Percentiles rank a stretch among this genome's conserved stretches.
Conservation (phyloP, 2,797 vertebrate species). For the Darevskia nairensis region DNA sequence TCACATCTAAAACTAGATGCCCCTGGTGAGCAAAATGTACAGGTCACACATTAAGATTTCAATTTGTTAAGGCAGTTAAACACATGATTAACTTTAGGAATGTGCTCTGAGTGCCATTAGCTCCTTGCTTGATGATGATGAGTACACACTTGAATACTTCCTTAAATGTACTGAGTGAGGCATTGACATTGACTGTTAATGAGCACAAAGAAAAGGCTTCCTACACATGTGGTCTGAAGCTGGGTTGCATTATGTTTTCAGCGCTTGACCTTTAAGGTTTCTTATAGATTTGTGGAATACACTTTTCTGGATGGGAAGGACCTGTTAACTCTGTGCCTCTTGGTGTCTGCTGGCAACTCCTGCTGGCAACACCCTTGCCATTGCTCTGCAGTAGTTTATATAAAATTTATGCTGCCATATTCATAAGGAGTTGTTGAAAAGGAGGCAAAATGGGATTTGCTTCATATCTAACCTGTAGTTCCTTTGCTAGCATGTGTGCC, state of each 20-base stretch:
- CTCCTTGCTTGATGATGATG: slow-evolving; percentile 39
- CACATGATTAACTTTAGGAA: slow-evolving; percentile 39
- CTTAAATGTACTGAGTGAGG: slow-evolving; percentile 30
- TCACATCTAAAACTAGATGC: slow-evolving; percentile 1
- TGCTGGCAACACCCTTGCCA: too few species aligned
- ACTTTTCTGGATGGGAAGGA: background rate
- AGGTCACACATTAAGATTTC: slow-evolving; percentile 15
- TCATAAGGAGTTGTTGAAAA: background rate
- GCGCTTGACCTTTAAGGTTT: background rate
- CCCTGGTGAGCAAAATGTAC: background rate
- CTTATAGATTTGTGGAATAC: background rate
- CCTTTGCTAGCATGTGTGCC: background rate
- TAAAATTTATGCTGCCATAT: background rate
- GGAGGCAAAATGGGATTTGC: background rate
- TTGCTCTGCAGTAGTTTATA: background rate
- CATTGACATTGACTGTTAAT: slow-evolving; percentile 26
- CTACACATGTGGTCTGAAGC: background rate
- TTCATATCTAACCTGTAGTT: background rate
- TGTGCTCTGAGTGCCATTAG: slow-evolving; percentile 36
- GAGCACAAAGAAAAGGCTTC: slow-evolving; percentile 19
- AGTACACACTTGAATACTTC: slow-evolving; percentile 34
- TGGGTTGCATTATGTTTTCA: background rate
- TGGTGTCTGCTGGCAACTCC: background rate
- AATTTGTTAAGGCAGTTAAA: slow-evolving; percentile 35
- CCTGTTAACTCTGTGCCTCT: background rate